Conservation (phyloP, 1,140 invertebrate species). For the Linepithema humile region DNA sequence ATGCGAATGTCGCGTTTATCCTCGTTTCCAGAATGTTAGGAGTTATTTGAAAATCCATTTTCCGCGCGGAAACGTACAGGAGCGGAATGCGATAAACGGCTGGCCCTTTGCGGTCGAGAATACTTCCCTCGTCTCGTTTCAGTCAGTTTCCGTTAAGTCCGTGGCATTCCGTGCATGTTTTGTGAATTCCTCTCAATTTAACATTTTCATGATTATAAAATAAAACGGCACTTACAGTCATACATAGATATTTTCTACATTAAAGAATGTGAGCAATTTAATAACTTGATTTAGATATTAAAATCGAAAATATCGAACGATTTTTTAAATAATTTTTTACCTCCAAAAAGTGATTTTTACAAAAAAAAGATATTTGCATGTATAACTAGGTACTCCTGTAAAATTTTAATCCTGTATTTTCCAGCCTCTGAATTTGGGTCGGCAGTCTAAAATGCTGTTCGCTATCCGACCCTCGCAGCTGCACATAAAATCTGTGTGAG, state of each 20-base stretch:
- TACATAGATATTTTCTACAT: neutral
- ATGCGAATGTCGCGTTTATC: constrained; percentile 23
- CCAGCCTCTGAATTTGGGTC: neutral
- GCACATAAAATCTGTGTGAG: neutral
- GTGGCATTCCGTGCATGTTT: constrained; percentile 9
- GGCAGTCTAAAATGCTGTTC: constrained; percentile 8
- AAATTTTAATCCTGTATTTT: too few relatives aligned
- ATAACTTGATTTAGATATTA: neutral
- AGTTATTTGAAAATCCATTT: constrained; percentile 55
- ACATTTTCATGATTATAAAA: constrained; percentile 34
- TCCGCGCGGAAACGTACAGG: constrained; percentile 13
- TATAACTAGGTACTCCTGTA: neutral
- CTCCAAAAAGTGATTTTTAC: neutral
- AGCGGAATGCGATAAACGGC: constrained; percentile 47
- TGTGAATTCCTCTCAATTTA: neutral
- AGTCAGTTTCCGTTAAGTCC: constrained; percentile 8
- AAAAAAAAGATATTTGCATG: neutral
- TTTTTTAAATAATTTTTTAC: neutral
- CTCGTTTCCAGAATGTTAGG: constrained; percentile 37
- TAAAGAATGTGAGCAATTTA: neutral
- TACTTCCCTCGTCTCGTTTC: constrained; percentile 6
- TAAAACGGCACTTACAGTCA: neutral
- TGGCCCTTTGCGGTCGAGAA: constrained; percentile 19
- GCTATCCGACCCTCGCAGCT: constrained; percentile 21
- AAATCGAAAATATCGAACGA: neutral